These are phyloP conservation scores for Oophaga pumilio DNA, from an alignment of 2,113 vertebrate species.

Conservation along the genomic window DNA sequence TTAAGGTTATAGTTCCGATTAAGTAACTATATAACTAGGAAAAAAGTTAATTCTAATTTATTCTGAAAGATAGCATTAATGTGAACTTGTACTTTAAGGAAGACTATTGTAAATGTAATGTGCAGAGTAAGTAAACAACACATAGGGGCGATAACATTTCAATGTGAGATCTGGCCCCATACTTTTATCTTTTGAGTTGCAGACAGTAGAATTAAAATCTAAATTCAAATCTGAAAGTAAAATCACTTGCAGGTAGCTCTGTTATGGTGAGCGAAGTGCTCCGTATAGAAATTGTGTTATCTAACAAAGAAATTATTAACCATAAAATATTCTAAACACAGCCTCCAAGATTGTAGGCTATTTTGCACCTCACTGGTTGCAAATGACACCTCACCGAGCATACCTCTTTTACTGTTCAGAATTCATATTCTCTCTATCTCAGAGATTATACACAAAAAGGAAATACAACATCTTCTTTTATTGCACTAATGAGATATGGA, in stretches of 20 bases:
- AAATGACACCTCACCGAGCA: conserved; percentile 44
- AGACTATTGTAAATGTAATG: neutral
- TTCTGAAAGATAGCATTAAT: neutral
- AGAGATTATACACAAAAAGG: conserved; percentile 44
- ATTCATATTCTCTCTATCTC: conserved; percentile 31
- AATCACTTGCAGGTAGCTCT: conserved; percentile 19
- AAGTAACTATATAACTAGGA: neutral
- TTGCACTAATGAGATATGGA: conserved; percentile 56
- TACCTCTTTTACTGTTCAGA: conserved; percentile 33
- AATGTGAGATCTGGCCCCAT: neutral
- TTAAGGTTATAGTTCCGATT: neutral
- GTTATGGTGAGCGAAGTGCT: conserved; percentile 4
- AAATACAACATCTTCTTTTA: conserved; percentile 51
- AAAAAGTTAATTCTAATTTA: neutral
- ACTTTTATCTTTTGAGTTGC: neutral
- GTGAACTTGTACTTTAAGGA: neutral
- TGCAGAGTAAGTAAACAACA: neutral
- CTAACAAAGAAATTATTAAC: conserved; percentile 49
- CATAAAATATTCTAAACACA: conserved; percentile 51
- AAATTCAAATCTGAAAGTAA: conserved; percentile 3
- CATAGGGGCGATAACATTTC: neutral
- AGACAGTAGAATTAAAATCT: neutral
- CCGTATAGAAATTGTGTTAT: conserved; percentile 31
- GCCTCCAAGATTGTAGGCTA: conserved; percentile 34
- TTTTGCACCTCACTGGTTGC: conserved; percentile 49